phyloP scores from a whole-genome alignment of 2,113 vertebrate genomes.

The Cairina moschata region DNA sequence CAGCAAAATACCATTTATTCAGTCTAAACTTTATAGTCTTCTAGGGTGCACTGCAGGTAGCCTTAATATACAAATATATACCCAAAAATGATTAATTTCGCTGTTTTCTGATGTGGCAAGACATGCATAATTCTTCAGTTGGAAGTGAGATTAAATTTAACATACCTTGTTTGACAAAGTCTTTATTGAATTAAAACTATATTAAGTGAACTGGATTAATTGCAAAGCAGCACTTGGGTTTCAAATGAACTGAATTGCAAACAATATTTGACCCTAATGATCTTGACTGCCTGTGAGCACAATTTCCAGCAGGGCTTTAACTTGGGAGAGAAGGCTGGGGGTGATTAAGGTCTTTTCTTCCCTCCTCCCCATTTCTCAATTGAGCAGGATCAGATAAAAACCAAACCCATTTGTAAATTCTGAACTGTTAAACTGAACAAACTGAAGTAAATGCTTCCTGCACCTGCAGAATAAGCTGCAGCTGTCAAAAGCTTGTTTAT shows the following conservation, averaged over 20 bases:
- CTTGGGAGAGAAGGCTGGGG: background rate
- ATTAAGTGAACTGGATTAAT: background rate
- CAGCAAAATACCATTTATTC: background rate
- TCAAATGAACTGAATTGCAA: background rate
- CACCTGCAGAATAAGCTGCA: conserved; percentile 53
- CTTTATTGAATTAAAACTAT: background rate
- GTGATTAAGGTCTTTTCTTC: background rate
- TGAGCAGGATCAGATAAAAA: background rate
- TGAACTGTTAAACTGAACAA: background rate
- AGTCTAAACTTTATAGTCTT: background rate
- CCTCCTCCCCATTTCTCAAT: background rate
- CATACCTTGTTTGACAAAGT: background rate
- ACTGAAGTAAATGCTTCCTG: background rate
- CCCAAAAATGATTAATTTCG: background rate
- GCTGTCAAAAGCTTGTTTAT: conserved; percentile 40
- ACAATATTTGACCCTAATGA: background rate
- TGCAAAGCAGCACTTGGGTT: background rate
- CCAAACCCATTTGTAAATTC: background rate
- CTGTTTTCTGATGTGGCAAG: background rate
- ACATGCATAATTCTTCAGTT: background rate
- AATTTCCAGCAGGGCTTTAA: background rate
- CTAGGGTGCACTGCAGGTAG: background rate
- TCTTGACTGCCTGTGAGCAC: background rate
- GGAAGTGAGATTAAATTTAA: background rate
- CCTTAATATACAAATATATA: background rate